Conservation (phyloP, 2,797 vertebrate species). For the Hippocampus kuda region DNA sequence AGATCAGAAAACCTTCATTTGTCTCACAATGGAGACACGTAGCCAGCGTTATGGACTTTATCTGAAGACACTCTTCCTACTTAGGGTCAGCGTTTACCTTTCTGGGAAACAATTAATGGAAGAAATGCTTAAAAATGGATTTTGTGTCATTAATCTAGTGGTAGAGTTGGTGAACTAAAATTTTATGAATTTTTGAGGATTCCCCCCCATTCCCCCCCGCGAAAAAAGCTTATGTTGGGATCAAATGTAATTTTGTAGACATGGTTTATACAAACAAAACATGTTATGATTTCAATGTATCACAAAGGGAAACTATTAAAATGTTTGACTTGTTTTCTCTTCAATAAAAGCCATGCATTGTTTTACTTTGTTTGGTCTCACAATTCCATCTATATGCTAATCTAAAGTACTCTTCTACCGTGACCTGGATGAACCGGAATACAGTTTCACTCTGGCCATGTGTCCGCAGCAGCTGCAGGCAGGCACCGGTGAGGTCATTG, state of each 20-base stretch:
- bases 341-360: slow-evolving; percentile 18
- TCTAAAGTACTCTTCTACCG: background rate
- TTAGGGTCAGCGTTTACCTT: background rate
- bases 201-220: no score
- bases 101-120: no score
- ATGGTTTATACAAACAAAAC: no score
- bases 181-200: background rate
- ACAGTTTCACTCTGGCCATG: background rate
- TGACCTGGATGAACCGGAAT: background rate
- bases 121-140: no score
- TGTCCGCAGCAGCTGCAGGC: slow-evolving; percentile 22
- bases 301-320: slow-evolving; percentile 5
- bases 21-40: background rate
- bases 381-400: background rate
- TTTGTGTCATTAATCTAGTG: no score
- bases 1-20: no score
- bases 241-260: no score
- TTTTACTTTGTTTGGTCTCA: slow-evolving; percentile 4
- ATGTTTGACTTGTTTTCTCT: background rate
- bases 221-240: background rate
- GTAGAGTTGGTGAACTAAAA: background rate
- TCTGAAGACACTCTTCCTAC: background rate
- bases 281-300: background rate
- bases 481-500: slow-evolving; percentile 39
- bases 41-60: background rate